These are phyloP conservation scores for Phymorhynchus buccinoides DNA, from an alignment of 1,140 invertebrate species.

Conservation along the genomic window DNA sequence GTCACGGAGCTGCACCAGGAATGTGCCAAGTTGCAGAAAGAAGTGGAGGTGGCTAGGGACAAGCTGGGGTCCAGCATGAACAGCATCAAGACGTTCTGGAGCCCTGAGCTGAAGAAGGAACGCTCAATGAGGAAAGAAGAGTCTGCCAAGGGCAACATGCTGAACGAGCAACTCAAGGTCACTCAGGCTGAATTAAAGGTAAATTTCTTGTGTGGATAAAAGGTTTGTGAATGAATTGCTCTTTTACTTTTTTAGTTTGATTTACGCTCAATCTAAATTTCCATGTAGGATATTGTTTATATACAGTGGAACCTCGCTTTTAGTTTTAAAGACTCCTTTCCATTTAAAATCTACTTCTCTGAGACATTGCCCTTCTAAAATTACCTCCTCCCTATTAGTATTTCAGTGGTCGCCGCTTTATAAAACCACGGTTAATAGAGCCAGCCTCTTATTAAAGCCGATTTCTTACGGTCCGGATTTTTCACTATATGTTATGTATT, in stretches of 20 bases:
- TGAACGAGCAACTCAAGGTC: conserved; percentile 96
- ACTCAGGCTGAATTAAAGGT: conserved; percentile 98
- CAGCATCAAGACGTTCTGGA: conserved; percentile 99
- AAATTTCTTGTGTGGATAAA: conserved; percentile 62
- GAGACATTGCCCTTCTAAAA: too few relatives aligned
- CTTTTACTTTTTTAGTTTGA: conserved; percentile 16
- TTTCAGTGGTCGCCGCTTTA: too few relatives aligned
- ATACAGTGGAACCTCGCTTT: too few relatives aligned
- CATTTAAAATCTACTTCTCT: too few relatives aligned
- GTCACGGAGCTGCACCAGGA: conserved; percentile 96
- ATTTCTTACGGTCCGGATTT: too few relatives aligned
- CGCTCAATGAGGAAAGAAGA: conserved; percentile 96
- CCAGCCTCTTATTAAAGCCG: too few relatives aligned
- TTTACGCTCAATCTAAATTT: background rate
- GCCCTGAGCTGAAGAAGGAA: conserved; percentile 98
- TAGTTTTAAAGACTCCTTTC: too few relatives aligned
- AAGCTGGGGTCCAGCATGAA: conserved; percentile 99
- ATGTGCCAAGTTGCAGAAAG: conserved; percentile 95
- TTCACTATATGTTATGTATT: too few relatives aligned
- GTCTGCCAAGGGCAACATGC: conserved; percentile 95
- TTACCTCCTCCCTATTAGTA: too few relatives aligned
- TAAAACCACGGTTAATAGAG: too few relatives aligned
- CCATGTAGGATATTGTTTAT: background rate
- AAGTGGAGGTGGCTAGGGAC: conserved; percentile 96
- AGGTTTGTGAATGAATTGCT: background rate